Conservation (phyloP, 2,888 invertebrate genomes). For the Sialis fuliginosa region DNA sequence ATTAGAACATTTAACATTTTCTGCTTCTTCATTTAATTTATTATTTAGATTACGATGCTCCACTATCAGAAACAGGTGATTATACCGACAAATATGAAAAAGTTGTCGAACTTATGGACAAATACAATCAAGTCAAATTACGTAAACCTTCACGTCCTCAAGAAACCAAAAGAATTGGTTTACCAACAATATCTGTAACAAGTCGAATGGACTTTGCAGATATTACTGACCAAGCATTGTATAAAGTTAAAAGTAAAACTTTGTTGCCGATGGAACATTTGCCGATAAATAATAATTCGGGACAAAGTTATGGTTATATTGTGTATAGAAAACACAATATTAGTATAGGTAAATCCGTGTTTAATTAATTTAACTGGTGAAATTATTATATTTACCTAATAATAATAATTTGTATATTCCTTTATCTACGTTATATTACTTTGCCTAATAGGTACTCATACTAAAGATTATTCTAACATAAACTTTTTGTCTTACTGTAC, state of each 20-base stretch:
- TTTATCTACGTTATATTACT: too few species aligned
- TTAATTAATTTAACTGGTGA: neutral
- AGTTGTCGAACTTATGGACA: constrained; percentile 33
- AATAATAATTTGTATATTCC: too few species aligned
- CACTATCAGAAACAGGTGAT: constrained; percentile 77
- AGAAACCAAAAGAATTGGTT: constrained; percentile 17
- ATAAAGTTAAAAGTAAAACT: constrained; percentile 5
- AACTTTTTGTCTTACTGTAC: too few species aligned
- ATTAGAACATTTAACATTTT: too few species aligned
- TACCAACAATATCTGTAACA: constrained; percentile 15
- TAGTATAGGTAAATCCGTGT: constrained; percentile 10
- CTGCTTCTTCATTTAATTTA: too few species aligned
- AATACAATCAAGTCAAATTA: constrained; percentile 16
- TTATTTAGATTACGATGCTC: constrained; percentile 66
- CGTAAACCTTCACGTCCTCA: constrained; percentile 19
- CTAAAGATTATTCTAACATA: too few species aligned
- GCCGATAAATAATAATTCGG: constrained; percentile 23
- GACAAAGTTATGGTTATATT: constrained; percentile 37
- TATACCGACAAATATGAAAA: constrained; percentile 65
- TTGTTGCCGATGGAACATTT: constrained; percentile 20
- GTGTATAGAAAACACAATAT: constrained; percentile 26
- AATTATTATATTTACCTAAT: too few species aligned
- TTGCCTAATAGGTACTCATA: too few species aligned
- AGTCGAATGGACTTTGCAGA: constrained; percentile 3
- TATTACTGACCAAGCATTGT: neutral